Evolutionary conservation across 2,113 vertebrate genomes (phyloP).

Genomic region (Notarius quadriscutis): DNA sequence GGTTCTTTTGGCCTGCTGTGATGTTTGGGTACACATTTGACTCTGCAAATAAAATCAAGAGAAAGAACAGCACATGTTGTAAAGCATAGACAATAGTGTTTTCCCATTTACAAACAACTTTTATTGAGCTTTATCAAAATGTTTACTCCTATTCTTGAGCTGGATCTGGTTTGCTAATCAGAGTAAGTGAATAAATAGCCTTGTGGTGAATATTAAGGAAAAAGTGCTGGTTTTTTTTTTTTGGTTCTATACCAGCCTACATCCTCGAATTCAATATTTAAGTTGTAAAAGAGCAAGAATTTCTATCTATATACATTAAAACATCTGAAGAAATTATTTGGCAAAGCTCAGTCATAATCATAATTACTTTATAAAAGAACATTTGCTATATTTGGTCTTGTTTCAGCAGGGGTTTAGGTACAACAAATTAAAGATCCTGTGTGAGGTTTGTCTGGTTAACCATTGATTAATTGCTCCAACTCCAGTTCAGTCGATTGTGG

Average conservation of each 20-base stretch:
- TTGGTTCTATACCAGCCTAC: conserved; percentile 11
- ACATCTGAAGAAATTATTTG: conserved; percentile 45
- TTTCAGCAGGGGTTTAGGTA: conserved; percentile 56
- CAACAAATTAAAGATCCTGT: conserved; percentile 68
- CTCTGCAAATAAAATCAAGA: background rate
- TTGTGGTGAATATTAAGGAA: conserved; percentile 6
- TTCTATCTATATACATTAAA: conserved; percentile 29
- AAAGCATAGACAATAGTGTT: background rate
- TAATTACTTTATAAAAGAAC: conserved; percentile 42
- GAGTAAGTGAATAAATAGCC: conserved; percentile 9
- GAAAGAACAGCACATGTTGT: background rate
- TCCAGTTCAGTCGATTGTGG: conserved; percentile 67
- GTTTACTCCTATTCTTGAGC: background rate
- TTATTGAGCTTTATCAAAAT: background rate
- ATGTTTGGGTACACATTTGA: background rate
- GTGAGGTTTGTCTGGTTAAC: conserved; percentile 71
- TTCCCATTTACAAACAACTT: background rate
- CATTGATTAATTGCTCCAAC: conserved; percentile 75
- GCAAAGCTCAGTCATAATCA: conserved; percentile 41
- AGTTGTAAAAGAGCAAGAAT: background rate
- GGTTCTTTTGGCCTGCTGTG: background rate
- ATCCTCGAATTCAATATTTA: conserved; percentile 27
- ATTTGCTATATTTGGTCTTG: conserved; percentile 47
- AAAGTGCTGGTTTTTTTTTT: background rate
- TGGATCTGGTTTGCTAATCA: conserved; percentile 4